Percentiles rank a stretch among this genome's conserved stretches.
phyloP scores from a whole-genome alignment of 2,888 invertebrate species.

The Sphaerophoria rueppellii region DNA sequence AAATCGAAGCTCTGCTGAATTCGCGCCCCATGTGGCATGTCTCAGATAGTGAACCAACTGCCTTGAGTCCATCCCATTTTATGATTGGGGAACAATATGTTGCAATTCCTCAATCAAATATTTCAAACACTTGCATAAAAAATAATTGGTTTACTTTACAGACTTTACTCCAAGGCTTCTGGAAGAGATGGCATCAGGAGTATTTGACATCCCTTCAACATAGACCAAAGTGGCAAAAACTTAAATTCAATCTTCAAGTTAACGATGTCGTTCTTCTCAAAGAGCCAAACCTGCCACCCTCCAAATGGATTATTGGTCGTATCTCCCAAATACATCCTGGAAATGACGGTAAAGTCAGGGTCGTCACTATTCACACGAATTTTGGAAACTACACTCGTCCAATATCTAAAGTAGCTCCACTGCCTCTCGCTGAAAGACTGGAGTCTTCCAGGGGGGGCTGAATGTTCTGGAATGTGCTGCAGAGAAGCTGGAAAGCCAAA shows the following conservation, averaged over 20 bases:
- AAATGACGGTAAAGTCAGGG: conserved; percentile 6
- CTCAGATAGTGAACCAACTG: too few species aligned
- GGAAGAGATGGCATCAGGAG: too few species aligned
- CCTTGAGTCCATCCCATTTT: neutral
- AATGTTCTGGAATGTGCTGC: conserved; percentile 11
- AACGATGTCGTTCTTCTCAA: conserved; percentile 9
- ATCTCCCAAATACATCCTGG: conserved; percentile 10
- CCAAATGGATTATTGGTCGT: conserved; percentile 1
- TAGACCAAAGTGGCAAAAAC: conserved; percentile 17
- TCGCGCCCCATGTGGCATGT: too few species aligned
- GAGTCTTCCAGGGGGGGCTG: conserved; percentile 17
- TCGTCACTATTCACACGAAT: conserved; percentile 3
- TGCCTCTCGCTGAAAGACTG: conserved; percentile 4
- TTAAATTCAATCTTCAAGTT: conserved; percentile 6
- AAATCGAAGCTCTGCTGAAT: too few species aligned
- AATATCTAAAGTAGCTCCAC: neutral
- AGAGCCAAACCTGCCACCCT: neutral
- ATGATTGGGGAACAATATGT: too few species aligned
- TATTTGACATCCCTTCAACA: conserved; percentile 3
- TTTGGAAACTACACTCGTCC: conserved; percentile 11
- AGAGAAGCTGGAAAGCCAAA: neutral
- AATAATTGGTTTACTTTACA: conserved; percentile 22
- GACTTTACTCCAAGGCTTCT: neutral
- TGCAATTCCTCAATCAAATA: too few species aligned
- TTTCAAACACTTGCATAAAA: too few species aligned